These are phyloP conservation scores for Leguminivora glycinivorella DNA, from an alignment of 1,140 invertebrate genomes.

Conservation along the genomic window DNA sequence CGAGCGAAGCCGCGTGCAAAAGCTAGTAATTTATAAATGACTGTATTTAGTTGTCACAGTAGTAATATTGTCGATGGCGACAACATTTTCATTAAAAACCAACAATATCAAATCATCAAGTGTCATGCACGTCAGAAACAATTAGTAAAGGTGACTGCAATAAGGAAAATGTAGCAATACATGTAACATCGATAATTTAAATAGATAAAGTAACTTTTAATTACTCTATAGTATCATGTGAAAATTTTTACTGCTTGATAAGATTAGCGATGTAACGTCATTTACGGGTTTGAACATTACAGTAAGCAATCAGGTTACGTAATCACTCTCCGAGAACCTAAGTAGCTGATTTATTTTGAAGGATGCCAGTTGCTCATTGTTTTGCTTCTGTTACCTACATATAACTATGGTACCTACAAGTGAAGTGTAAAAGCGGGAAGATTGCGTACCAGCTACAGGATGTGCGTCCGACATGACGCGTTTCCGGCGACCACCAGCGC, in stretches of 20 bases:
- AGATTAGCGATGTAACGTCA: not conserved
- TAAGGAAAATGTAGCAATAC: slow-evolving; percentile 1
- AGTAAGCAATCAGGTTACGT: slow-evolving; percentile 59
- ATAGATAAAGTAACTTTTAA: slow-evolving; percentile 8
- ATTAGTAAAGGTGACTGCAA: not conserved
- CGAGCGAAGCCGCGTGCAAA: too few relatives aligned
- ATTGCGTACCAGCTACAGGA: slow-evolving; percentile 61
- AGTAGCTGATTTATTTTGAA: slow-evolving; percentile 59
- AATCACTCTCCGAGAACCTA: slow-evolving; percentile 58
- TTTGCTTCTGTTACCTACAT: slow-evolving; percentile 35
- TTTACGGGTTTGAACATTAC: slow-evolving; percentile 32
- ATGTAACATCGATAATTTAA: slow-evolving; percentile 2
- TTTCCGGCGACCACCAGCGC: slow-evolving; percentile 55
- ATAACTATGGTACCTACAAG: slow-evolving; percentile 27
- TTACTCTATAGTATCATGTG: slow-evolving; percentile 3
- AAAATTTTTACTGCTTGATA: not conserved
- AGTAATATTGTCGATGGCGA: too few relatives aligned
- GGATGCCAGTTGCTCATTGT: slow-evolving; percentile 44
- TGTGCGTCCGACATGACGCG: slow-evolving; percentile 71
- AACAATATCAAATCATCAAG: not conserved
- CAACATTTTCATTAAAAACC: too few relatives aligned
- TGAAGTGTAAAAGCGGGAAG: slow-evolving; percentile 60
- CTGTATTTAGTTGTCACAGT: not conserved
- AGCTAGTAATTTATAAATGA: too few relatives aligned
- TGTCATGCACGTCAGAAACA: not conserved